These are phyloP conservation scores for Zaprionus vittiger DNA, from an alignment of 1,140 invertebrate species.

Conservation along the genomic window DNA sequence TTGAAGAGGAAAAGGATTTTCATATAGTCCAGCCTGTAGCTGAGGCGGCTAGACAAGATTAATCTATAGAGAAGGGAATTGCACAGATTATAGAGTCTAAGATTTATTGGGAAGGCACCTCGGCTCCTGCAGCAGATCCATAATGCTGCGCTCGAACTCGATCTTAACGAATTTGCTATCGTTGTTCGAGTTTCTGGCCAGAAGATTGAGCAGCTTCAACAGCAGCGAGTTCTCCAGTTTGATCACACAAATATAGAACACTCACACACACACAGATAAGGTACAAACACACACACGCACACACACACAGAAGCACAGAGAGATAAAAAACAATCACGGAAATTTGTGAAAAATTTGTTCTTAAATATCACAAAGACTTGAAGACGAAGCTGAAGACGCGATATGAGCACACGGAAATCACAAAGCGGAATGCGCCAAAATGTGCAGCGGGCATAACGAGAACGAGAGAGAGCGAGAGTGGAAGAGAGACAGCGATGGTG, in stretches of 20 bases:
- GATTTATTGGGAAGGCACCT: conserved; percentile 38
- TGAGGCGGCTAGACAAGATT: too few relatives aligned
- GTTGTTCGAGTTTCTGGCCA: conserved; percentile 63
- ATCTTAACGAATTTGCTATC: conserved; percentile 76
- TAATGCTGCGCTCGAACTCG: conserved; percentile 83
- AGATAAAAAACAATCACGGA: conserved; percentile 15
- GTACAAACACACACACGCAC: conserved; percentile 10
- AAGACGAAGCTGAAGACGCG: conserved; percentile 19
- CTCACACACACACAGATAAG: conserved; percentile 20
- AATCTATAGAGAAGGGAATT: too few relatives aligned
- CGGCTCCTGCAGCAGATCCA: conserved; percentile 81
- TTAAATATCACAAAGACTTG: conserved; percentile 31
- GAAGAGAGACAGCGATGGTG: neutral
- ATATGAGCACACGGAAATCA: conserved; percentile 66
- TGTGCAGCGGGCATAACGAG: conserved; percentile 59
- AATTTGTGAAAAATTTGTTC: neutral
- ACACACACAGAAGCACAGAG: neutral
- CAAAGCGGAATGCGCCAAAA: conserved; percentile 75
- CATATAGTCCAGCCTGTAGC: too few relatives aligned
- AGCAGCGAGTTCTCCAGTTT: conserved; percentile 81
- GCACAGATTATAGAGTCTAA: too few relatives aligned
- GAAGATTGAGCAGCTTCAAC: conserved; percentile 70
- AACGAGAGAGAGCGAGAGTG: neutral
- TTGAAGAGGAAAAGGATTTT: too few relatives aligned
- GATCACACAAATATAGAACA: conserved; percentile 41